Conservation (phyloP, 2,113 vertebrate species). For the Dermatemys mawii region DNA sequence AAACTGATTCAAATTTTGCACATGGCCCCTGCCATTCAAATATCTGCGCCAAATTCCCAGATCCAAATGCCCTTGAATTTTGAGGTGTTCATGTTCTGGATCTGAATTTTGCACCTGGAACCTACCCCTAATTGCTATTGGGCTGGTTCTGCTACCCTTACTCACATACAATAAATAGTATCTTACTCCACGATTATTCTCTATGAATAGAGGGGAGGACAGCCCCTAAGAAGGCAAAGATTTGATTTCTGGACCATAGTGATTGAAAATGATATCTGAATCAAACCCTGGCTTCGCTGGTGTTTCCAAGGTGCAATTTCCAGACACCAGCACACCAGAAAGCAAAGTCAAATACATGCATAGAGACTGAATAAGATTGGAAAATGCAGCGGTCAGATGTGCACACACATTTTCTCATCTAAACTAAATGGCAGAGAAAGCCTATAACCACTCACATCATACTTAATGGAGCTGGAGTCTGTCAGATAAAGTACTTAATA, state of each 20-base stretch:
- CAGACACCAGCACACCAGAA: background rate
- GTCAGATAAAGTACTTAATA: background rate
- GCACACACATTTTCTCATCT: fast-evolving
- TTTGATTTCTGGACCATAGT: background rate
- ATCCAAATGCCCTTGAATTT: background rate
- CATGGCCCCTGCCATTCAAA: background rate
- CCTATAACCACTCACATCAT: background rate
- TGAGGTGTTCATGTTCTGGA: background rate
- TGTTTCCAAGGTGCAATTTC: background rate
- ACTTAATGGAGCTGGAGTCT: background rate
- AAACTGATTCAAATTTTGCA: background rate
- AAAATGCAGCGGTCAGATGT: background rate
- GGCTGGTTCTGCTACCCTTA: background rate
- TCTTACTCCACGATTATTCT: background rate
- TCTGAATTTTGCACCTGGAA: background rate
- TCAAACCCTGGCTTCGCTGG: background rate
- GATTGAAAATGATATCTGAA: background rate
- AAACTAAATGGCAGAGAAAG: background rate
- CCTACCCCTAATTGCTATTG: background rate
- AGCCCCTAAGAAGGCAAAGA: background rate
- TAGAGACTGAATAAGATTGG: background rate
- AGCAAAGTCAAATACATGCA: background rate
- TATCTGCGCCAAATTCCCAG: background rate
- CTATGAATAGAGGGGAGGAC: background rate
- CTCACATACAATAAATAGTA: background rate